A percentile compares a stretch with the other conserved stretches of the same genome.
These are phyloP conservation scores for Rhodophaea formosa DNA, from an alignment of 2,888 invertebrate species.

Conservation along the genomic window DNA sequence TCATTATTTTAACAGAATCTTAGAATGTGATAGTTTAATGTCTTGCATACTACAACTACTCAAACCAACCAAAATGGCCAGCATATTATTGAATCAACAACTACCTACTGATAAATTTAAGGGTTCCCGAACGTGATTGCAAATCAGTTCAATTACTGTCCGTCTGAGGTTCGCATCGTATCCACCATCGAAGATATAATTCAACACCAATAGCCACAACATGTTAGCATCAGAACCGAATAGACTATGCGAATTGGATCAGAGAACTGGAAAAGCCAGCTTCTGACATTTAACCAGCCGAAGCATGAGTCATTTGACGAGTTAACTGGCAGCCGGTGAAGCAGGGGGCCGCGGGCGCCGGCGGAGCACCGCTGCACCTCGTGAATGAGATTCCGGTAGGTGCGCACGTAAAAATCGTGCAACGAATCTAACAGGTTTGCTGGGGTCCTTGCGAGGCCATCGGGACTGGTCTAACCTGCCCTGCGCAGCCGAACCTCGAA, in stretches of 20 bases:
- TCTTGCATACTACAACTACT: no score
- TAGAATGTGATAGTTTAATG: no score
- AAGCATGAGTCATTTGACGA: conserved; percentile 79
- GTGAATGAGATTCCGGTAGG: conserved; percentile 81
- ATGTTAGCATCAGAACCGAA: conserved; percentile 49
- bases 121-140: no score
- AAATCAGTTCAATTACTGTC: background rate
- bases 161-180: background rate
- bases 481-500: conserved; percentile 75
- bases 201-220: conserved; percentile 2
- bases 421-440: conserved; percentile 81
- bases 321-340: conserved; percentile 69
- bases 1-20: no score
- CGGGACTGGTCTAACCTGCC: conserved; percentile 82
- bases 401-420: conserved; percentile 81
- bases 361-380: conserved; percentile 51
- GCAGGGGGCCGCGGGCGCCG: conserved; percentile 53
- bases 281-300: conserved; percentile 74
- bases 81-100: background rate
- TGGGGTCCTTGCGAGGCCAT: conserved; percentile 80
- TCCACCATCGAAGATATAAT: background rate
- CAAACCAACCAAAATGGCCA: no score
- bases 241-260: conserved; percentile 72
- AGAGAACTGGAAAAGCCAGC: conserved; percentile 79
- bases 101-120: background rate